Percentiles rank a stretch among this genome's conserved stretches.
phyloP scores from a whole-genome alignment of 1,140 invertebrate species.

The Amphibalanus amphitrite region DNA sequence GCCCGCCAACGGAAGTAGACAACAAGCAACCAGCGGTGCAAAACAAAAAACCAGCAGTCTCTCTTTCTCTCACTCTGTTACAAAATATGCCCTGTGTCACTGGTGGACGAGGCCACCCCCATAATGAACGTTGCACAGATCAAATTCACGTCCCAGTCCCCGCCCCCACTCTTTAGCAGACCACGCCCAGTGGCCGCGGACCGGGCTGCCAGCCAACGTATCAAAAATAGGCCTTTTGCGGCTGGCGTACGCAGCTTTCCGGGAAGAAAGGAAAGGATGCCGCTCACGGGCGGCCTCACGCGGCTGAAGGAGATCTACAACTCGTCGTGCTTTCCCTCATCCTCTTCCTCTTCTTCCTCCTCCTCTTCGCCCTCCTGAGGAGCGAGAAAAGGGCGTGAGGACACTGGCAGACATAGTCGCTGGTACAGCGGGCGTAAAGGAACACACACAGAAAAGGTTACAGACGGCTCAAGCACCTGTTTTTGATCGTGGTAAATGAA shows the following conservation, averaged over 20 bases:
- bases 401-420: constrained; percentile 5
- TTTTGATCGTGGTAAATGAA: no score
- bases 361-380: constrained; percentile 18
- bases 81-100: background rate
- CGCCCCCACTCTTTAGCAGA: no score
- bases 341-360: constrained; percentile 21
- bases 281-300: background rate
- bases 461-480: no score
- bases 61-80: background rate
- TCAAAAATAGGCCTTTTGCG: background rate
- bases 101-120: background rate
- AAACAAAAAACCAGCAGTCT: background rate
- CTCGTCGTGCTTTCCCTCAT: constrained; percentile 18
- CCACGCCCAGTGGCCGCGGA: no score
- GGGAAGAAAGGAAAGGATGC: background rate
- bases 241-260: no score
- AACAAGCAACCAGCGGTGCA: background rate
- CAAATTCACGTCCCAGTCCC: no score
- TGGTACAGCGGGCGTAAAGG: background rate
- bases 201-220: background rate
- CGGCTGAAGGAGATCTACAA: background rate
- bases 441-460: background rate
- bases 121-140: background rate
- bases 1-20: background rate
- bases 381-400: background rate